Evolutionary conservation across 2,797 vertebrate genomes (phyloP), one percentile per base, ranked within the genome.

Genomic region (Pelochelys cantorii): DNA sequence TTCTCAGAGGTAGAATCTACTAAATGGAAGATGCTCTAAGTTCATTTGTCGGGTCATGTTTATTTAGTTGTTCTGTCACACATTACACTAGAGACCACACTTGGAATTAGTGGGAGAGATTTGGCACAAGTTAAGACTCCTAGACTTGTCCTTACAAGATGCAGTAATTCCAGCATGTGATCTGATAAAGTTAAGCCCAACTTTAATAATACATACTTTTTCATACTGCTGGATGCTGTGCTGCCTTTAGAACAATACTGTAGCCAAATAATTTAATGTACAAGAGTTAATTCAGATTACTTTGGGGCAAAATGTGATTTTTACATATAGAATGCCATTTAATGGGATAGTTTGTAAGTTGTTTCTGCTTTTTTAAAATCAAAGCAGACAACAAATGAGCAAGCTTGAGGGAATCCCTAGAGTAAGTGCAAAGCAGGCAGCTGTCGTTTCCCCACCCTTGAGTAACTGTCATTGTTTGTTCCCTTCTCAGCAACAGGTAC

Each of bases 351-450:
- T 79, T 86, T 83, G 8, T 83, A 92, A 91, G 29, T 8, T 86
- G 7, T 5, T 88, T 84, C 54, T 86, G 54, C 5, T 84, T 95
- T 80, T 79, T 65, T 48, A 2, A 48, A 48, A 86, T 86, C 71
- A 88, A 90, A 89, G 17, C 27, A 87, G 59, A 94, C 89, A 92
- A 52, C 81, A 84, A 84, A 60, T 53, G 2, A 88, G 56, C 5
- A 15, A 62, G n/a, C 56, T 53, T 48, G 14, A 60, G 87, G 52
- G 93, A 80, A 85, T 83, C 31, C 85, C 34, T 54, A 89, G 15
- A 77, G 29, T 12, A 23, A 74, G 14, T 25, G 31, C 18, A 81
- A 91, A 87, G 62, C 80, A 92, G 54, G 57, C 27, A 68, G 42
- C 14, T 3, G 3, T n/a, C 60, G 81, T 82, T 11, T 11, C 34